Percentiles rank a stretch among this genome's conserved stretches.
phyloP scores from a whole-genome alignment of 2,113 vertebrate species.

The Arenaria interpres region DNA sequence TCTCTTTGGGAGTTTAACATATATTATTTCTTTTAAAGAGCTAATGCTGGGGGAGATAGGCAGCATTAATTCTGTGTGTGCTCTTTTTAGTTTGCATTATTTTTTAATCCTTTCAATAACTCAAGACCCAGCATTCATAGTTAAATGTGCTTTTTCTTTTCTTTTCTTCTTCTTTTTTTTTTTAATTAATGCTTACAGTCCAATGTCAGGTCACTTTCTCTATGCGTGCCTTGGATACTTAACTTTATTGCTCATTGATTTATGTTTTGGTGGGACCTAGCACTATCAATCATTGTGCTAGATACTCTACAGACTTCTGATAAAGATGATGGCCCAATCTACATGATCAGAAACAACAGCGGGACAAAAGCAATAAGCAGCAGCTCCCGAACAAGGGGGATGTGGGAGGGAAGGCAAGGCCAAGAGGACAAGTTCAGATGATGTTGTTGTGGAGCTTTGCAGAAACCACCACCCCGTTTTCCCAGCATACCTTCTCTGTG shows the following conservation, averaged over 20 bases:
- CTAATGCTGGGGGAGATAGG: neutral
- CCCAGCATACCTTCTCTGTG: neutral
- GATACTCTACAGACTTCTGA: neutral
- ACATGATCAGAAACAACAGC: neutral
- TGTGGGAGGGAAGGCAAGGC: neutral
- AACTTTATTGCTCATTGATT: constrained; percentile 17
- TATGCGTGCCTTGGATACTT: neutral
- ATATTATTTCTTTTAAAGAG: constrained; percentile 7
- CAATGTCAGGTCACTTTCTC: neutral
- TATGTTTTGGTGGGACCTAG: neutral
- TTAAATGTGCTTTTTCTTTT: neutral
- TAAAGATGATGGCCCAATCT: neutral
- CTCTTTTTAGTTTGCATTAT: neutral
- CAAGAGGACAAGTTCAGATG: neutral
- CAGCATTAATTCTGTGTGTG: neutral
- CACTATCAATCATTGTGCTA: neutral
- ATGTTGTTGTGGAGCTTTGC: neutral
- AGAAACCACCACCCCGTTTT: neutral
- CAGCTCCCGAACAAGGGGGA: fast-evolving
- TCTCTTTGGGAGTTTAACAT: constrained; percentile 21
- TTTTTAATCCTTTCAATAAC: neutral
- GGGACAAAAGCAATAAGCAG: neutral
- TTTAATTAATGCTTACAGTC: neutral
- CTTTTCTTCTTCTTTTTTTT: neutral
- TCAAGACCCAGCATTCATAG: fast-evolving